Conservation (phyloP, 2,888 invertebrate species). For the Aphelenchoides bicaudatus region DNA sequence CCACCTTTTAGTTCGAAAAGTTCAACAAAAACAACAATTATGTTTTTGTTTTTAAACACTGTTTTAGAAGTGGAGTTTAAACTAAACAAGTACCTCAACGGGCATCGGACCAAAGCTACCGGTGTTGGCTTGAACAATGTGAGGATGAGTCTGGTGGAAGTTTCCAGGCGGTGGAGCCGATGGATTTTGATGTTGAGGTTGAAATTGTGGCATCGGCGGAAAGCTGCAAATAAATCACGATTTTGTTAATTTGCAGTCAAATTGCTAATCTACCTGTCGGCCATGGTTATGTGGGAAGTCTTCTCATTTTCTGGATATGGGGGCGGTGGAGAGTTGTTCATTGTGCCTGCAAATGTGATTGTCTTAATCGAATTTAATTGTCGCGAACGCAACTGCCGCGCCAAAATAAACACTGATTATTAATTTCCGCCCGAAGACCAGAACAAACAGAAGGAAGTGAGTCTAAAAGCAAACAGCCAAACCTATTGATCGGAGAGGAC, state of each 20-base stretch:
- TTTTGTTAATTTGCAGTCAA: too few relatives aligned
- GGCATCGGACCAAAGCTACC: constrained; percentile 41
- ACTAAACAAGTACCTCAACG: too few relatives aligned
- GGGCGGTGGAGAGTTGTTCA: constrained; percentile 1
- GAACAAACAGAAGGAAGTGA: too few relatives aligned
- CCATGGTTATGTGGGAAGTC: not conserved
- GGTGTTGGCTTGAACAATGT: constrained; percentile 6
- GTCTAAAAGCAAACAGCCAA: too few relatives aligned
- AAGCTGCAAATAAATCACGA: not conserved
- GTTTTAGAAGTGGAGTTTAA: too few relatives aligned
- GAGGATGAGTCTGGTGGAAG: not conserved
- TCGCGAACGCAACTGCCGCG: not conserved
- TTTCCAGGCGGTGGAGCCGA: not conserved
- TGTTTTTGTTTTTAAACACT: too few relatives aligned
- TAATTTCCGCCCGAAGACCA: too few relatives aligned
- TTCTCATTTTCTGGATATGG: not conserved
- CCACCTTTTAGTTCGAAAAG: too few relatives aligned
- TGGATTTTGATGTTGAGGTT: not conserved
- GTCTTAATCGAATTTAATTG: not conserved
- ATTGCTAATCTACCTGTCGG: not conserved
- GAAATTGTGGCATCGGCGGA: not conserved
- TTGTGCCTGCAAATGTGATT: not conserved
- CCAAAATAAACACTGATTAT: too few relatives aligned
- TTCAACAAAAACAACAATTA: too few relatives aligned
- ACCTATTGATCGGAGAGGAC: too few relatives aligned